Percentiles rank a stretch among this genome's conserved stretches.
Evolutionary conservation across 2,113 vertebrate genomes (phyloP).

Genomic region (Heterochromis multidens): DNA sequence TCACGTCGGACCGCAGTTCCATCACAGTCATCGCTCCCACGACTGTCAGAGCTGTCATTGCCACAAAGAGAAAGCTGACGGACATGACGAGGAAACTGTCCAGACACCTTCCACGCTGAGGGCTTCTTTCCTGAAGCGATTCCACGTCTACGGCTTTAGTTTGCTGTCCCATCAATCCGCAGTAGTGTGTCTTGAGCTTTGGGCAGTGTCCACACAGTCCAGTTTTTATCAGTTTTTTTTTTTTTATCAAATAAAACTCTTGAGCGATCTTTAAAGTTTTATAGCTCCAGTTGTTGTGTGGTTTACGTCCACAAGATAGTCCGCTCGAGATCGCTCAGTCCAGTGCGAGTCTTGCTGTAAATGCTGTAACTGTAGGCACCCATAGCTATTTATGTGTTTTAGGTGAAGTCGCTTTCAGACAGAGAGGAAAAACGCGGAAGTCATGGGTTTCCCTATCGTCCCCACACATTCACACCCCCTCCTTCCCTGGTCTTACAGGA

Average conservation of each 20-base stretch:
- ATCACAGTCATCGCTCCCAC: background rate
- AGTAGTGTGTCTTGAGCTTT: background rate
- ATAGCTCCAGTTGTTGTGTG: background rate
- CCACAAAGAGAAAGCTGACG: slow-evolving; percentile 42
- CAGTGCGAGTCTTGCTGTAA: background rate
- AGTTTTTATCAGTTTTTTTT: too few species aligned
- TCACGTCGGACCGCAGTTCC: background rate
- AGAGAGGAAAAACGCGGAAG: slow-evolving; percentile 62
- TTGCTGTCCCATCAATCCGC: background rate
- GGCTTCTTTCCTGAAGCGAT: slow-evolving; percentile 23
- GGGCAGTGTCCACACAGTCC: background rate
- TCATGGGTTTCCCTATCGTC: slow-evolving; percentile 66
- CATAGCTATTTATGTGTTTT: slow-evolving; percentile 15
- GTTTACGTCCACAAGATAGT: background rate
- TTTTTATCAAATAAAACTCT: background rate
- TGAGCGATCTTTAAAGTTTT: background rate
- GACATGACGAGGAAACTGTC: slow-evolving; percentile 57
- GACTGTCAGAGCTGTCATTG: slow-evolving; percentile 1
- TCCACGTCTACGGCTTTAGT: slow-evolving; percentile 53
- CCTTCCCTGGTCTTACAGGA: background rate
- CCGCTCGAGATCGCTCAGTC: background rate
- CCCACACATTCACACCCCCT: background rate
- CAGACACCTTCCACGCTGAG: slow-evolving; percentile 35
- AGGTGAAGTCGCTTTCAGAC: slow-evolving; percentile 10
- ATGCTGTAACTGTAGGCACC: background rate